Base-by-base conservation (phyloP, 2,888 invertebrate species). In the Megalurothrips usitatus region DNA sequence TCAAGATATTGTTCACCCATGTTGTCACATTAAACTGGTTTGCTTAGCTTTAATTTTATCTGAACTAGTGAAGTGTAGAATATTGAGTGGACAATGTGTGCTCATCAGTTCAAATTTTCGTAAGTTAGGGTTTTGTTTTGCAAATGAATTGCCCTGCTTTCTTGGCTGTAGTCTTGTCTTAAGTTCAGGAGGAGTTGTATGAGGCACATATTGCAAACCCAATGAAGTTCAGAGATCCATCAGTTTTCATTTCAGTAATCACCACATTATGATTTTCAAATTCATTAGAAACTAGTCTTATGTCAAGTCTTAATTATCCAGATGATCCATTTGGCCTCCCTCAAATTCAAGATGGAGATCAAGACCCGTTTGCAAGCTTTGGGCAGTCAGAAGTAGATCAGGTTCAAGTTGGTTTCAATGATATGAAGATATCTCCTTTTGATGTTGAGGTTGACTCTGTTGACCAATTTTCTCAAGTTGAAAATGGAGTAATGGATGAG, bases 311-410 rank as follows among this genome's bases (percentile, higher is more conserved):
- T 80, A 47, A 79, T 80, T 79, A 28, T 81, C 19, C 19, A 79
- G 58, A 79, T 49, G 79, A 75, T 26, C 68, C 68, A n/a, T 75
- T 75, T 75, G 68, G 34, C 52, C 58, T 68, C 52, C 43, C 79
- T 75, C 34, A 43, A 63, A 11, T 28, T 10, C 52, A 47, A 79
- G 68, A 49, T 81, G 19, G 75, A 28, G 17, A 82, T 86, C 85
- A 86, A 82, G 85, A 86, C 82, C 82, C 85, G 68, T 84, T 84
- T 81, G 85, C 83, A 81, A 85, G 85, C 83, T 85, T 86, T 84
- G 85, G 83, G 80, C 85, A 85, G 84, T 83, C 85, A 79, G 85
- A 85, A 84, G 84, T 85, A 78, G 86, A 12, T 75, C 68, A 11
- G 79, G 86, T 26, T 26, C 68, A 8, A 26, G 23, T 75, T 26